These are phyloP conservation scores for Crambe crambe DNA, from an alignment of 37 sponge, comb jelly and placozoan species.

Conservation along the genomic window DNA sequence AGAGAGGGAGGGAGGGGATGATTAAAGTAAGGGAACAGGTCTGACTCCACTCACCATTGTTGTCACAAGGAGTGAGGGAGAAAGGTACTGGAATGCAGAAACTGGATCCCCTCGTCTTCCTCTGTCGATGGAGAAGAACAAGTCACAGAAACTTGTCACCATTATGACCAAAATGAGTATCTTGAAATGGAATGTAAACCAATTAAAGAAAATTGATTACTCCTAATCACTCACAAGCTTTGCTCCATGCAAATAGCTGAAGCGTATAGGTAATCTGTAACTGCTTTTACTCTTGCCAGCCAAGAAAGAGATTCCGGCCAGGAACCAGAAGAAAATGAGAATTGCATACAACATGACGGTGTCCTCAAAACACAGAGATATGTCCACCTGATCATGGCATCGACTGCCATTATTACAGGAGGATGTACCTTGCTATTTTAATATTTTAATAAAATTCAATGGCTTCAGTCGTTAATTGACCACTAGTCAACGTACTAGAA, in stretches of 20 bases:
- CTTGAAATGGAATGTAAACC: slow-evolving; percentile 4
- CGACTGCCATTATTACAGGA: neutral
- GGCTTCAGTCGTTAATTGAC: no score
- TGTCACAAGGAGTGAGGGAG: slow-evolving; percentile 48
- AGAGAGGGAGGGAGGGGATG: no score
- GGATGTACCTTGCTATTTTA: neutral
- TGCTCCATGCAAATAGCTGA: neutral
- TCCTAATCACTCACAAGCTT: slow-evolving; percentile 26
- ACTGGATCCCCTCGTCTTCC: neutral
- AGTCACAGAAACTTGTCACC: slow-evolving; percentile 41
- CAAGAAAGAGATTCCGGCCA: slow-evolving; percentile 40
- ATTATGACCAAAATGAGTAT: slow-evolving; percentile 27
- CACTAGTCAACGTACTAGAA: no score
- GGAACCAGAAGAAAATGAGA: slow-evolving; percentile 44
- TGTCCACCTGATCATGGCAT: slow-evolving; percentile 52
- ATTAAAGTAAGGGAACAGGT: no score
- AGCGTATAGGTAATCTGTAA: neutral
- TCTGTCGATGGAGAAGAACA: slow-evolving; percentile 31
- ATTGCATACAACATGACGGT: slow-evolving; percentile 54
- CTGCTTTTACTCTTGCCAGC: neutral
- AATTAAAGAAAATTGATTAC: no score
- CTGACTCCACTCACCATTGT: slow-evolving; percentile 34
- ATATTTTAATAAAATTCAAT: no score
- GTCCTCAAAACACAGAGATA: slow-evolving; percentile 82
- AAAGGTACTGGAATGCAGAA: slow-evolving; percentile 48